phyloP scores from a whole-genome alignment of 2,888 invertebrate species.

The Caenorhabditis macrosperma region DNA sequence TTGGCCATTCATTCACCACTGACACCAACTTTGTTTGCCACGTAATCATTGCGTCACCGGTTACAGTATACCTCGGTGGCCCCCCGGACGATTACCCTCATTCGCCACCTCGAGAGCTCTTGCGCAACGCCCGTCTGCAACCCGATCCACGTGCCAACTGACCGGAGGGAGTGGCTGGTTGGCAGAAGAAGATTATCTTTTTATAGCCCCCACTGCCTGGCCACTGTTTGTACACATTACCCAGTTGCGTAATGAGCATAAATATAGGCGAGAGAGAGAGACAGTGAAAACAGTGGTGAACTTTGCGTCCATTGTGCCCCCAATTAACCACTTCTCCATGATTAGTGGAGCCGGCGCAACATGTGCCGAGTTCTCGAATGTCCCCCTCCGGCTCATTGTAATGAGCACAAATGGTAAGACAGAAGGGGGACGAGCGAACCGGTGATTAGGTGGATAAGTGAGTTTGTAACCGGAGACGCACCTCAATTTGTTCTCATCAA shows the following conservation, averaged over 20 bases:
- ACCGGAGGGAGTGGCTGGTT: not conserved
- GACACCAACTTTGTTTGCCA: constrained; percentile 1
- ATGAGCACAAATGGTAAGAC: not conserved
- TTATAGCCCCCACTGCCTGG: not conserved
- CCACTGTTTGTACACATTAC: not conserved
- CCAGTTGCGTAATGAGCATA: not conserved
- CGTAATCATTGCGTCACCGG: constrained; percentile 2
- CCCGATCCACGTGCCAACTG: constrained; percentile 46
- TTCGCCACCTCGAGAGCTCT: not conserved
- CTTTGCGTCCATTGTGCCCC: no score
- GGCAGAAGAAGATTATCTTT: no score
- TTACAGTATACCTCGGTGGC: not conserved
- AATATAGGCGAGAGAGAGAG: not conserved
- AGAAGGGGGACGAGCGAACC: not conserved
- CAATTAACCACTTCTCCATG: no score
- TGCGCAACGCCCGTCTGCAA: constrained; percentile 8
- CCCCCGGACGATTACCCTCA: constrained; percentile 5
- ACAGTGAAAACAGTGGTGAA: not conserved
- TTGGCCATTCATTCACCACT: not conserved
- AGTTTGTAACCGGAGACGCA: constrained; percentile 3
- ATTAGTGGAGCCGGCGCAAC: not conserved
- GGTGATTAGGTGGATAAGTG: not conserved
- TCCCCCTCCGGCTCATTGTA: not conserved
- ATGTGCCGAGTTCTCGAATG: not conserved
- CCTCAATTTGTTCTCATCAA: constrained; percentile 14